phyloP scores from a whole-genome alignment of 30 jellyfish, hydroid and myxozoan genomes.

The Aurelia aurita region DNA sequence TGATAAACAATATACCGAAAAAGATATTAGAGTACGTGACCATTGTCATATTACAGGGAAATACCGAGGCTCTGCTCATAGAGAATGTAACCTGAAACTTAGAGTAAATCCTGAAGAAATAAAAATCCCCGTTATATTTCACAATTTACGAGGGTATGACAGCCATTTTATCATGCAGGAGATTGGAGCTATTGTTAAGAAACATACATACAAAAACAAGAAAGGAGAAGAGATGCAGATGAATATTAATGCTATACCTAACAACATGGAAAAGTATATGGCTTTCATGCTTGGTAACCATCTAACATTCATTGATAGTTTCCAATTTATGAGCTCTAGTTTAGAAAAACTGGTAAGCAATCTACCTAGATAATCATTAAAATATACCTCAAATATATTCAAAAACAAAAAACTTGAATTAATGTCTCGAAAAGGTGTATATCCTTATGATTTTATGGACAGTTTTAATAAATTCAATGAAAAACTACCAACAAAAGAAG shows the following conservation, averaged over 20 bases:
- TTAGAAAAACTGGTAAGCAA: constrained; percentile 42
- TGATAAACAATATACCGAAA: constrained; percentile 20
- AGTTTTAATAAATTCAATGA: constrained; percentile 14
- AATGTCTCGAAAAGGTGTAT: constrained; percentile 70
- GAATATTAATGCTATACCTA: constrained; percentile 31
- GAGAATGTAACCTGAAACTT: constrained; percentile 53
- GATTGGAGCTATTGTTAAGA: constrained; percentile 38
- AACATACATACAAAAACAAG: constrained; percentile 36
- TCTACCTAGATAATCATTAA: constrained; percentile 30
- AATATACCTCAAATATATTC: background rate
- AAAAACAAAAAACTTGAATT: constrained; percentile 11
- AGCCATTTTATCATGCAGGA: constrained; percentile 61
- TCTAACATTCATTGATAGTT: constrained; percentile 32
- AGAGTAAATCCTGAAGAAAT: constrained; percentile 25
- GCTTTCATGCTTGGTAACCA: constrained; percentile 48
- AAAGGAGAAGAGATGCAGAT: constrained; percentile 41
- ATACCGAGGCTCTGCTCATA: constrained; percentile 70
- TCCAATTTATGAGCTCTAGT: constrained; percentile 51
- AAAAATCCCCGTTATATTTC: constrained; percentile 75
- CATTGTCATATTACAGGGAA: constrained; percentile 66
- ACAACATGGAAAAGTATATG: constrained; percentile 49
- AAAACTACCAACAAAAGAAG: constrained; percentile 56
- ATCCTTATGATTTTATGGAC: constrained; percentile 80
- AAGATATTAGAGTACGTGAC: constrained; percentile 47
- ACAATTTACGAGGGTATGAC: constrained; percentile 70